These are phyloP conservation scores for Meiosimyza platycephala DNA, from an alignment of 2,888 invertebrate species.

Conservation along the genomic window DNA sequence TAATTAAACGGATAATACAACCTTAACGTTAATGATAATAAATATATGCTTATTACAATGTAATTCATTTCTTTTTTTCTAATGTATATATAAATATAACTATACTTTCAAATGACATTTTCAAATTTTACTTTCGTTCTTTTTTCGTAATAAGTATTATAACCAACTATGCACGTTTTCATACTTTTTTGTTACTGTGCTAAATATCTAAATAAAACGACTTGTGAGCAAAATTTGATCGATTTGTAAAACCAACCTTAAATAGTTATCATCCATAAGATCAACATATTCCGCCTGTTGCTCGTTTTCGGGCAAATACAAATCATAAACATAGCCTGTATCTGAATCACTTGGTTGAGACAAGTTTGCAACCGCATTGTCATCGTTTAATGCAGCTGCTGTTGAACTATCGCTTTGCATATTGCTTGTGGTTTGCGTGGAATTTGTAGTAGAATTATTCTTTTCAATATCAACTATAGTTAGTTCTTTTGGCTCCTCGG, in stretches of 20 bases:
- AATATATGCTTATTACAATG: constrained; percentile 32
- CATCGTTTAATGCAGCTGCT: constrained; percentile 34
- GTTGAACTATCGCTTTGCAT: constrained; percentile 33
- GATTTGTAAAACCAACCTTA: constrained; percentile 67
- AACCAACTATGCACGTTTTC: constrained; percentile 5
- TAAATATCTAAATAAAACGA: constrained; percentile 58
- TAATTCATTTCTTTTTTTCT: not conserved
- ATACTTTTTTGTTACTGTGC: constrained; percentile 3
- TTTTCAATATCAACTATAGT: constrained; percentile 73
- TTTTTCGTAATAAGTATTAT: not conserved
- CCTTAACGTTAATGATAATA: constrained; percentile 50
- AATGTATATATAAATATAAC: not conserved
- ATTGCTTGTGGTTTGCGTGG: not conserved
- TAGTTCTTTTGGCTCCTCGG: constrained; percentile 56
- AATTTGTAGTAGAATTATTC: constrained; percentile 45
- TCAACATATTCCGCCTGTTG: constrained; percentile 67
- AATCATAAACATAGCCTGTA: constrained; percentile 73
- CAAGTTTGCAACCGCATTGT: constrained; percentile 13
- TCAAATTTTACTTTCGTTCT: constrained; percentile 4
- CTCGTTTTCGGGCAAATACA: constrained; percentile 71
- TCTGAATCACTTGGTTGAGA: constrained; percentile 58
- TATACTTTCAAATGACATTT: not conserved
- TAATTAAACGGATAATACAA: constrained; percentile 67
- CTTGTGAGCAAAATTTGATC: constrained; percentile 63
- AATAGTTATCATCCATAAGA: constrained; percentile 63